phyloP scores from a whole-genome alignment of 2,888 invertebrate genomes.

The Pheosia tremula region DNA sequence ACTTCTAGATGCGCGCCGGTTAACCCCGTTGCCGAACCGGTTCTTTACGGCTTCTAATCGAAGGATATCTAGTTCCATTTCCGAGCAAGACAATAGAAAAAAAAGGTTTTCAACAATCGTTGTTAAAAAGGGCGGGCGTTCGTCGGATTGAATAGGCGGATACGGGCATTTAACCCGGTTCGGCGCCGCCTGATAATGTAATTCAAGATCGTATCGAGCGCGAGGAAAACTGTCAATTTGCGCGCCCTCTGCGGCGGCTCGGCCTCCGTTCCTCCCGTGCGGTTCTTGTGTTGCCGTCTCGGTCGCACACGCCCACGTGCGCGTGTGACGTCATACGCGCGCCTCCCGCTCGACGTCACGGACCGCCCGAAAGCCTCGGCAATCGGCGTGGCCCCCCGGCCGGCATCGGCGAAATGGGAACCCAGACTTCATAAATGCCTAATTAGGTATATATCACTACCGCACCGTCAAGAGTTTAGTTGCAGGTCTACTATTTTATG shows the following conservation, averaged over 20 bases:
- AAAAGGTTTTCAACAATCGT: constrained; percentile 23
- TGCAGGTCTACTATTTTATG: no score
- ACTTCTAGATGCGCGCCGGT: constrained; percentile 30
- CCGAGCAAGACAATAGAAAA: constrained; percentile 33
- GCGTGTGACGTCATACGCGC: constrained; percentile 72
- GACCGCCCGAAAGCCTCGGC: constrained; percentile 49
- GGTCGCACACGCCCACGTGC: constrained; percentile 75
- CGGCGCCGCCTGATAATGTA: constrained; percentile 61
- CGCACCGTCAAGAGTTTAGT: no score
- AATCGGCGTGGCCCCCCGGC: constrained; percentile 6
- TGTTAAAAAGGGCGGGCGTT: constrained; percentile 28
- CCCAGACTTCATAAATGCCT: constrained; percentile 15
- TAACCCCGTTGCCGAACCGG: constrained; percentile 32
- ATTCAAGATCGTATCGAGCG: constrained; percentile 79
- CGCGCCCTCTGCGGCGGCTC: constrained; percentile 60
- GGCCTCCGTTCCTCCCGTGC: constrained; percentile 45
- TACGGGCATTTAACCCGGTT: constrained; percentile 55
- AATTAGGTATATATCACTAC: not conserved
- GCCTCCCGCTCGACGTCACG: constrained; percentile 68
- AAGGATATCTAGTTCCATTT: constrained; percentile 24
- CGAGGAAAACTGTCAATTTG: constrained; percentile 75
- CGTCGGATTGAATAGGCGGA: constrained; percentile 43
- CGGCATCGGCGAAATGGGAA: constrained; percentile 36
- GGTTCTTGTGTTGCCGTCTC: constrained; percentile 50
- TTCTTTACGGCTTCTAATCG: constrained; percentile 30